phyloP scores from a whole-genome alignment of 2,888 invertebrate genomes.

The Pomacea canaliculata region DNA sequence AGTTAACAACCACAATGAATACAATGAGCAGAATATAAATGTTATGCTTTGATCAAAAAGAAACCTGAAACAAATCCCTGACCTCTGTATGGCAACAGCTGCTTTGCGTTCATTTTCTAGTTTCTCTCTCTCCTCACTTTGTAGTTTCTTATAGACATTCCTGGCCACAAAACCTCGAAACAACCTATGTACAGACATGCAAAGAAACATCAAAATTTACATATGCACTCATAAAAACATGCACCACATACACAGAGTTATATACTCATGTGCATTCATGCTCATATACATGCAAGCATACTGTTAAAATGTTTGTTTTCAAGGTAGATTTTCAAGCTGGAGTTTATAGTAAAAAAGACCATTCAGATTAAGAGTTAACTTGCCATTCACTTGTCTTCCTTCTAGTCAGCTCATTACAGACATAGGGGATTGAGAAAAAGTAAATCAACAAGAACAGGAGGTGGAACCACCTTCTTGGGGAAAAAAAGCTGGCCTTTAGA shows the following conservation, averaged over 20 bases:
- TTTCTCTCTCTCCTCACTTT: slow-evolving; percentile 51
- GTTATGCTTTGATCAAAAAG: neutral
- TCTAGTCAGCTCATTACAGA: too few species aligned
- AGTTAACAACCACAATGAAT: too few species aligned
- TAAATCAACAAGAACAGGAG: too few species aligned
- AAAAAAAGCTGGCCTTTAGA: too few species aligned
- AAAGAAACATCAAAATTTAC: neutral
- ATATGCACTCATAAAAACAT: neutral
- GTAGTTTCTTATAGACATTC: slow-evolving; percentile 53
- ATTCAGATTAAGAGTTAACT: too few species aligned
- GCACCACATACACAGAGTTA: neutral
- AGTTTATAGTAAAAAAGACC: too few species aligned
- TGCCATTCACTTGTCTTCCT: too few species aligned
- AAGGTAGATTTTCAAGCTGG: too few species aligned
- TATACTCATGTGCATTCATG: neutral
- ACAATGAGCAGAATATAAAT: neutral
- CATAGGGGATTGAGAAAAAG: too few species aligned
- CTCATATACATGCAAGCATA: neutral
- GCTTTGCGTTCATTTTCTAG: slow-evolving; percentile 55
- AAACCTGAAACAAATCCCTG: neutral
- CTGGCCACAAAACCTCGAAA: slow-evolving; percentile 65
- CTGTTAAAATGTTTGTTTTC: too few species aligned
- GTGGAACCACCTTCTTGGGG: too few species aligned
- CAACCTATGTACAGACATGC: slow-evolving; percentile 40
- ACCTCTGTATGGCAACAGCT: slow-evolving; percentile 59